Evolutionary conservation across 2,888 invertebrate genomes (phyloP), one percentile per base, ranked within the genome.

Genomic region (Phyllotreta cruciferae): DNA sequence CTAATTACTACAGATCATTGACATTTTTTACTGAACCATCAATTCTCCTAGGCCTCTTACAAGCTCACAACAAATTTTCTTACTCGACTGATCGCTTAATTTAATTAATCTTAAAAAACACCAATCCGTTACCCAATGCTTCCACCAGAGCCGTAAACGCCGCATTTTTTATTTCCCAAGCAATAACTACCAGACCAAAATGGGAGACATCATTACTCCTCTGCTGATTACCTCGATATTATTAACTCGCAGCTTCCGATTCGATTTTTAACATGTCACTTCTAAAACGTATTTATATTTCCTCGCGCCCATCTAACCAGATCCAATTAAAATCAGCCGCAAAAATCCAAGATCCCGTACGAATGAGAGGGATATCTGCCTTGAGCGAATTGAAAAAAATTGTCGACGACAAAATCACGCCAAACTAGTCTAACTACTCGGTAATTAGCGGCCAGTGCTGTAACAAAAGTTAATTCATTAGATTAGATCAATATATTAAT

Each of bases 341-440:
- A 60, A 60, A 60, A 60, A 60, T 60, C 14, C 4, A 35, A 49
- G 24, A 60, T 60, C 52, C 60, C 60, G 60, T 60, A 60, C 42
- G 52, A 60, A 44, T 60, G 60, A 60, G 60, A 49, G 60, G 49
- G 38, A 52, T 60, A 52, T 60, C 41, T 60, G 60, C 44, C 52
- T 52, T 60, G 36, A 44, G 37, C 53, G 37, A 60, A 60, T 44
- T 52, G 14, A 52, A 60, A 58, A 60, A 49, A 58, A 47, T 36
- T 44, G 49, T 60, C 24, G 60, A 60, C 42, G 44, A 52, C 52
- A 52, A 44, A 37, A 52, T 52, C 38, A 42, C 13, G 35, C 42
- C 13, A 52, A 60, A 60, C 60, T 60, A 60, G 60, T 60, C 53
- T 52, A 44, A 52, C 60, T 60, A 44, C 52, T 52, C 36, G 52